phyloP scores from a whole-genome alignment of 2,113 vertebrate genomes.

The Ondatra zibethicus region DNA sequence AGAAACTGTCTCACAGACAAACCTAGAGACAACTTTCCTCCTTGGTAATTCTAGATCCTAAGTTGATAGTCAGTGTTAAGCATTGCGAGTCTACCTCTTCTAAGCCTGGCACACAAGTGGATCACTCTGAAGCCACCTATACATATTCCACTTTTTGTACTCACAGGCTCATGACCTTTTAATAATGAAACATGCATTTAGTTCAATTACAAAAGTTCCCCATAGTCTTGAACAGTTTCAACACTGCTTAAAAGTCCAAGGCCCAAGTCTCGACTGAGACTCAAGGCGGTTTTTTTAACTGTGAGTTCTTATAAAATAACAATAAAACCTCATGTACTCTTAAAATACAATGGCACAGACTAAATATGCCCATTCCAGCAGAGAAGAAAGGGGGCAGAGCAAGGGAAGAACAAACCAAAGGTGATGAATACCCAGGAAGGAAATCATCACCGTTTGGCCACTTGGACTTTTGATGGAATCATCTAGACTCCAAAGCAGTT shows the following conservation, averaged over 20 bases:
- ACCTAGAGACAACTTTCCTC: background rate
- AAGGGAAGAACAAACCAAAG: background rate
- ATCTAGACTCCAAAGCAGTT: background rate
- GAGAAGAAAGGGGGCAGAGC: background rate
- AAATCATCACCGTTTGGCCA: too few relatives aligned
- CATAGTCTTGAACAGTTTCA: background rate
- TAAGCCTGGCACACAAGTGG: background rate
- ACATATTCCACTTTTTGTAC: background rate
- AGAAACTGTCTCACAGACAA: background rate
- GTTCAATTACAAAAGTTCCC: background rate
- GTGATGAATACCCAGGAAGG: background rate
- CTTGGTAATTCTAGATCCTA: background rate
- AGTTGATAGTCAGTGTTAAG: background rate
- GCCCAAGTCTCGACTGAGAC: too few relatives aligned
- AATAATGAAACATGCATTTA: background rate
- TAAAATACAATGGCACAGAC: background rate
- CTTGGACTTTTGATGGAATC: background rate
- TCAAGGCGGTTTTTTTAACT: background rate
- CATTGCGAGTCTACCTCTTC: background rate
- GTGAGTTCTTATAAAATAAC: background rate
- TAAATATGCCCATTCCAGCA: background rate
- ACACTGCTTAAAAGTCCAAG: background rate
- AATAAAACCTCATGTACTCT: too few relatives aligned
- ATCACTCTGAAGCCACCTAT: background rate
- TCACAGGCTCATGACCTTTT: background rate